Conservation (phyloP, 2,888 invertebrate genomes). For the Acanthopleura granulata region DNA sequence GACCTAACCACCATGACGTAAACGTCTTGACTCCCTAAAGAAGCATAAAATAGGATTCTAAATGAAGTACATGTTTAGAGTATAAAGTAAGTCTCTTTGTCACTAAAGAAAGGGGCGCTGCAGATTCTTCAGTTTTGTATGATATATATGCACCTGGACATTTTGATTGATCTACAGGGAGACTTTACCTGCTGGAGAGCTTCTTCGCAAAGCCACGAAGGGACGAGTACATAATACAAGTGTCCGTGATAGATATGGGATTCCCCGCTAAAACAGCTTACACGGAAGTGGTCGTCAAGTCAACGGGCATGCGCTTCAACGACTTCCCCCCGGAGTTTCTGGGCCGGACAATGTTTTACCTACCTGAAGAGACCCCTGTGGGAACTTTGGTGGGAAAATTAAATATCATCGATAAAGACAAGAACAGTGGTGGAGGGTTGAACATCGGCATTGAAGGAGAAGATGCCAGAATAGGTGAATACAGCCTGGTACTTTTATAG, state of each 20-base stretch:
- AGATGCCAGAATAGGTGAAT: slow-evolving; percentile 22
- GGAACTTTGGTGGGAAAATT: slow-evolving; percentile 35
- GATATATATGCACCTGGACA: no score
- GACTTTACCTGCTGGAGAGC: slow-evolving; percentile 29
- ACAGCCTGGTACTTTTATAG: not conserved
- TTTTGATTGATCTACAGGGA: slow-evolving; percentile 26
- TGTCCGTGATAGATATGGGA: slow-evolving; percentile 38
- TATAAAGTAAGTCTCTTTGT: no score
- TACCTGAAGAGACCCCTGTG: slow-evolving; percentile 34
- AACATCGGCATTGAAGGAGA: slow-evolving; percentile 21
- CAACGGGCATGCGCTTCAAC: slow-evolving; percentile 31
- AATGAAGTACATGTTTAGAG: no score
- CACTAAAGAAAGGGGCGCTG: no score
- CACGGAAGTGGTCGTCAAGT: slow-evolving; percentile 24
- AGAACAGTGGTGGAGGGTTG: slow-evolving; percentile 11
- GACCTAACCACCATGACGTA: no score
- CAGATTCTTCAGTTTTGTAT: no score
- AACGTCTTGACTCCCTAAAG: no score
- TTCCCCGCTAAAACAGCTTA: slow-evolving; percentile 29
- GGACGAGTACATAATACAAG: slow-evolving; percentile 29
- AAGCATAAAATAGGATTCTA: no score
- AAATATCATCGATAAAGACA: slow-evolving; percentile 25
- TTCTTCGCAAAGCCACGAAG: slow-evolving; percentile 36
- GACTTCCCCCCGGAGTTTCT: slow-evolving; percentile 33
- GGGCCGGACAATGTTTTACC: slow-evolving; percentile 29